Conservation (phyloP, 2,113 vertebrate genomes). For the Aplodontia rufa region DNA sequence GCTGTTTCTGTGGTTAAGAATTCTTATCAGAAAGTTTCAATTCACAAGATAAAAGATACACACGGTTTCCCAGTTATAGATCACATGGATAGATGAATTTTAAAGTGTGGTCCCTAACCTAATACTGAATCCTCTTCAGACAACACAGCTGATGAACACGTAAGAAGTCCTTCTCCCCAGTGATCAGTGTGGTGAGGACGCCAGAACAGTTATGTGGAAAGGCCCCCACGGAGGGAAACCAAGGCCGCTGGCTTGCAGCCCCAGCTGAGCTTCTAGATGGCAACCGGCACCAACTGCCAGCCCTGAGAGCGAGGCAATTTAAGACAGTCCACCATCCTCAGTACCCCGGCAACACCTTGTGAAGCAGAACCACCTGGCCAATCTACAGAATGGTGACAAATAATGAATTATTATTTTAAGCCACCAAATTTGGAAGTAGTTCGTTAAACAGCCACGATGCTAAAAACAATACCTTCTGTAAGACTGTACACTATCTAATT, state of each 20-base stretch:
- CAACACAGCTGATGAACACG: background rate
- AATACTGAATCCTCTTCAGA: background rate
- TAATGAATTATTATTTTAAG: background rate
- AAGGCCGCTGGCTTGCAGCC: background rate
- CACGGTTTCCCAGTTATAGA: background rate
- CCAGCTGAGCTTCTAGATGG: background rate
- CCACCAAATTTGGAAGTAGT: background rate
- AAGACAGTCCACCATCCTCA: background rate
- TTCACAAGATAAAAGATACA: conserved; percentile 37
- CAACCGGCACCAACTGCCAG: background rate
- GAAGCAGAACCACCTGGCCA: background rate
- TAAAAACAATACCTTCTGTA: background rate
- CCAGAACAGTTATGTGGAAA: background rate
- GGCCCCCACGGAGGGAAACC: background rate
- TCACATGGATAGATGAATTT: background rate
- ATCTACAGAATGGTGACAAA: background rate
- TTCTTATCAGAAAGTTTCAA: conserved; percentile 6
- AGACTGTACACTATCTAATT: background rate
- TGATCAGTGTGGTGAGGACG: background rate
- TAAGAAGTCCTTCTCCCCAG: background rate
- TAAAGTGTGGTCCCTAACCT: background rate
- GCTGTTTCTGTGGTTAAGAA: background rate
- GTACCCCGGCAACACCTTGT: background rate
- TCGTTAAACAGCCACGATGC: background rate
- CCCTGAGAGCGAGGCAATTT: background rate